Percentiles rank a stretch among this genome's conserved stretches.
These are phyloP conservation scores for Platycnemis pennipes DNA, from an alignment of 2,888 invertebrate genomes.

Conservation along the genomic window DNA sequence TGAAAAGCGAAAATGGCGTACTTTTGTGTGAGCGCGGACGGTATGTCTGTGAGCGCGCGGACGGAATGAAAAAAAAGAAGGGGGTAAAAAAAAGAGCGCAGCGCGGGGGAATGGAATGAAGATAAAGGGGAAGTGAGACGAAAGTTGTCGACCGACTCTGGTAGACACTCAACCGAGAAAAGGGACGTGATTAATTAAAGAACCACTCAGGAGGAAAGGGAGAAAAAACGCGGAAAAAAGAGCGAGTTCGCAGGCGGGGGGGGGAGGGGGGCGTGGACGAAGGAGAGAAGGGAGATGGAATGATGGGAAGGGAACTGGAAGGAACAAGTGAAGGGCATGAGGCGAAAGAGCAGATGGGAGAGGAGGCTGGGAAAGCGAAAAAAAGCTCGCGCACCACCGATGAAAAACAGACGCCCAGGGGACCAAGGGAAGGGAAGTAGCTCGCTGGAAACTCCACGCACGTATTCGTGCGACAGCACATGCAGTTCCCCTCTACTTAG, in stretches of 20 bases:
- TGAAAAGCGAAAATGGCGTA: slow-evolving; percentile 35
- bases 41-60: slow-evolving; percentile 9
- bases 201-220: slow-evolving; percentile 66
- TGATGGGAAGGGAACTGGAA: neutral
- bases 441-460: neutral
- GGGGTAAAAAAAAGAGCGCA: neutral
- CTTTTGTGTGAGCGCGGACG: slow-evolving; percentile 27
- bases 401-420: neutral
- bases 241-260: slow-evolving; percentile 28
- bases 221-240: slow-evolving; percentile 61
- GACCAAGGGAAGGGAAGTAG: neutral
- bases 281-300: slow-evolving; percentile 65
- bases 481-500: too few species aligned
- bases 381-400: neutral
- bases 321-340: neutral
- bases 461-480: neutral
- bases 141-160: slow-evolving; percentile 39
- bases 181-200: slow-evolving; percentile 43
- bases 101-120: slow-evolving; percentile 1
- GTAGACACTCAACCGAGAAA: slow-evolving; percentile 42
- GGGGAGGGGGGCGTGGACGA: slow-evolving; percentile 45
- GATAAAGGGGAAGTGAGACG: slow-evolving; percentile 40
- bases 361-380: neutral
- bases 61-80: neutral
- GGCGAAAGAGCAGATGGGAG: slow-evolving; percentile 33